Conservation (phyloP, 2,888 invertebrate species). For the Caradrina clavipalpis region DNA sequence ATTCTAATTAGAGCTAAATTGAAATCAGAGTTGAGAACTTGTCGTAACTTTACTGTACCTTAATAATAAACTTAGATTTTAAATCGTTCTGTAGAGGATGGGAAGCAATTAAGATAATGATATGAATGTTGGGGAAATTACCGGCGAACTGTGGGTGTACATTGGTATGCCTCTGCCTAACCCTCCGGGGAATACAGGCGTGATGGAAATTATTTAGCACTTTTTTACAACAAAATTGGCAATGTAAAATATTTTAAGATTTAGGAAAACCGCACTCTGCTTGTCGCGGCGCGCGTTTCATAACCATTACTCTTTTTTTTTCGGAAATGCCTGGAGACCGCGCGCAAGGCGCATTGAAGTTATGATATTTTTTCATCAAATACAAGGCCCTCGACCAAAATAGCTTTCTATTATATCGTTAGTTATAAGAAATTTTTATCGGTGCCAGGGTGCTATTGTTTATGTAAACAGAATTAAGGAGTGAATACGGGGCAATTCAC, state of each 20-base stretch:
- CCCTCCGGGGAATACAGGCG: no score
- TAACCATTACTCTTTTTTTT: conserved; percentile 6
- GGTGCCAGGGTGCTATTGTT: conserved; percentile 55
- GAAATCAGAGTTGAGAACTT: neutral
- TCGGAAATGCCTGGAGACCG: conserved; percentile 7
- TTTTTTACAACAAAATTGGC: no score
- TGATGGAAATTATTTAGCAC: neutral
- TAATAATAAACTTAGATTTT: neutral
- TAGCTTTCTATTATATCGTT: conserved; percentile 37
- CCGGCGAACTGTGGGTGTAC: no score
- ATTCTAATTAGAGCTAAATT: neutral
- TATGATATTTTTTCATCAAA: conserved; percentile 24
- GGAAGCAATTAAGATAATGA: neutral
- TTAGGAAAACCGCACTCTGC: neutral
- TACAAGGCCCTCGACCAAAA: conserved; percentile 14
- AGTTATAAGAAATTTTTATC: conserved; percentile 35
- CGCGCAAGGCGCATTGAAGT: conserved; percentile 15
- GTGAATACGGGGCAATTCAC: conserved; percentile 60
- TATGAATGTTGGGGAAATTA: neutral
- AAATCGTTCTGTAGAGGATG: neutral
- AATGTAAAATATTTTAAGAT: neutral
- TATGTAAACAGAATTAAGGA: conserved; percentile 57
- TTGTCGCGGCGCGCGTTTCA: neutral
- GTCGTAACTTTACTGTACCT: neutral
- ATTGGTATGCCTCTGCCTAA: no score